Percentiles rank a stretch among this genome's conserved stretches.
Conservation (phyloP, 2,113 vertebrate genomes). For the Taurulus bubalis region DNA sequence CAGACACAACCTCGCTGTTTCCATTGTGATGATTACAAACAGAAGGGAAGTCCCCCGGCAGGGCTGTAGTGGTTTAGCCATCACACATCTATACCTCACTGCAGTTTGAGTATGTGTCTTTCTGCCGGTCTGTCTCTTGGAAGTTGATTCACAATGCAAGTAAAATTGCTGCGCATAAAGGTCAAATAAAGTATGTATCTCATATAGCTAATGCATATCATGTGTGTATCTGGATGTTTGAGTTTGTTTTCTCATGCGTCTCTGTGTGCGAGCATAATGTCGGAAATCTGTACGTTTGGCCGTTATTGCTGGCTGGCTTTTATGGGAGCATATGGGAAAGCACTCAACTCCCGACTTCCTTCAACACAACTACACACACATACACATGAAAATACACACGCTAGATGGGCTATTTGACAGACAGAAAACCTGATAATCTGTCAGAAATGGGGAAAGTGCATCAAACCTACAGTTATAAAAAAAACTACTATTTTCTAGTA, state of each 20-base stretch:
- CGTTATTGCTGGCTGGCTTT: conserved; percentile 55
- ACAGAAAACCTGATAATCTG: conserved; percentile 6
- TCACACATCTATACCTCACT: conserved; percentile 1
- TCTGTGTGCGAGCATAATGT: conserved; percentile 40
- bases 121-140: not conserved
- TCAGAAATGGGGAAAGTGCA: not conserved
- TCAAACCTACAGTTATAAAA: not conserved
- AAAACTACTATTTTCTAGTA: no score
- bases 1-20: not conserved
- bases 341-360: conserved; percentile 53
- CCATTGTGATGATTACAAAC: conserved; percentile 7
- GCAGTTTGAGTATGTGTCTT: not conserved
- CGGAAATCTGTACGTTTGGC: conserved; percentile 47
- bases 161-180: conserved; percentile 25
- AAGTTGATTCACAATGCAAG: conserved; percentile 10
- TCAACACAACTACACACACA: conserved; percentile 22
- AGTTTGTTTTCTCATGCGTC: conserved; percentile 43
- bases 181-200: conserved; percentile 38
- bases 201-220: not conserved
- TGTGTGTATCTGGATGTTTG: conserved; percentile 28
- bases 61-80: not conserved
- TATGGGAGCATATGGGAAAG: conserved; percentile 77
- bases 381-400: not conserved
- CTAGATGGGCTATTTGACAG: conserved; percentile 25
- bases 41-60: conserved; percentile 10